These are phyloP conservation scores for Dicrurus megarhynchus DNA, from an alignment of 2,113 vertebrate species.

Conservation along the genomic window DNA sequence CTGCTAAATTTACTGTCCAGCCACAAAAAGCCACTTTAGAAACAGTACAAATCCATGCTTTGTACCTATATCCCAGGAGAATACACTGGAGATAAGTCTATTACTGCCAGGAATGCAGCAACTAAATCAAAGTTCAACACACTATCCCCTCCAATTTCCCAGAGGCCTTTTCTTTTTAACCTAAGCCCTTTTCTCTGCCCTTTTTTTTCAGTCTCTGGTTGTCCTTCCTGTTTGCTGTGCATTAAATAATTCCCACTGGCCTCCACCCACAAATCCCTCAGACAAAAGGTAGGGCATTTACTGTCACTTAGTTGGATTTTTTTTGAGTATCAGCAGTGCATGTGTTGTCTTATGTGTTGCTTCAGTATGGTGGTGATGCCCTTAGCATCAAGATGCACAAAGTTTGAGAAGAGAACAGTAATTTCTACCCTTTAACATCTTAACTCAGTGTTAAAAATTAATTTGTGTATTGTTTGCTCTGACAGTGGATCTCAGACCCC, in stretches of 20 bases:
- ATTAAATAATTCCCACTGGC: neutral
- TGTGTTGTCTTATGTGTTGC: neutral
- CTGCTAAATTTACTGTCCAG: neutral
- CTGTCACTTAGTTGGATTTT: neutral
- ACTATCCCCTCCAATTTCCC: neutral
- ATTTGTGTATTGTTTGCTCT: neutral
- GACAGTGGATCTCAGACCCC: neutral
- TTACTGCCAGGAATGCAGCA: neutral
- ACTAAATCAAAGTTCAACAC: slow-evolving; percentile 23
- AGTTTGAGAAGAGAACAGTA: neutral
- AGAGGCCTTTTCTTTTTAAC: neutral
- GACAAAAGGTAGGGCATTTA: neutral
- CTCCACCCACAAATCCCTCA: neutral
- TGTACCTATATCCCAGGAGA: neutral
- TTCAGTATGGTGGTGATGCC: neutral
- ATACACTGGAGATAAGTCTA: neutral
- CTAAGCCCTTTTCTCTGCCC: neutral
- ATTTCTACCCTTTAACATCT: slow-evolving; percentile 19
- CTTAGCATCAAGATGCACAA: neutral
- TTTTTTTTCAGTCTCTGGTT: neutral
- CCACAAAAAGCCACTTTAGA: neutral
- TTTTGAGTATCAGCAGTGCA: neutral
- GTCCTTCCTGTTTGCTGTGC: neutral
- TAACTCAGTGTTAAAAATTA: slow-evolving; percentile 27
- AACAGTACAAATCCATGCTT: neutral